Base-by-base conservation (phyloP, 2,888 invertebrate species). In the Hyles lineata region DNA sequence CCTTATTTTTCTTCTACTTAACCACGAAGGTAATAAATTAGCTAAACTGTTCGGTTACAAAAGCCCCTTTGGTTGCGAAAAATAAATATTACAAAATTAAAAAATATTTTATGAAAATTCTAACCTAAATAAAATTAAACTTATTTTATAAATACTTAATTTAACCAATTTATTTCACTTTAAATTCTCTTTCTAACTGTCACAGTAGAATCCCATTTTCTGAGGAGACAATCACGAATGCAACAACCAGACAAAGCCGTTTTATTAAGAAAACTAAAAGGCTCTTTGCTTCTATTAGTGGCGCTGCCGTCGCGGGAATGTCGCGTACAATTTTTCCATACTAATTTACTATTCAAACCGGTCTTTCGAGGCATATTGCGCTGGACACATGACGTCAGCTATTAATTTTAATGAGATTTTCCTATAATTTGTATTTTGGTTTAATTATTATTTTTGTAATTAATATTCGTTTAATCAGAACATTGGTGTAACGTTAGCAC, bases 181-280 rank as follows among this genome's bases (percentile, higher is more conserved):
- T 55, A n/a, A 55, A 55, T 55, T 15, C 15, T 29, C 25, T 17
- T 23, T 23, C 61, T 25, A 1, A 11, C 61, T 25, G 25, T n/a
- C 32, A 32, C n/a, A 62, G 17, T 19, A 15, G n/a, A 21, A 61
- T 25, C 61, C 32, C 19, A 61, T 61, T 61, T 19, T 61, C 15
- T 19, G 2, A 5, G 19, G 19, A 35, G 62, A 19, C 62, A 35
- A 29, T 62, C 32, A 35, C n/a, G 3, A 61, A 61, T 61, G 61
- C 61, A 61, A 29, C 61, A 61, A 29, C 61, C 9, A 9, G 35
- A 62, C 62, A 62, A 32, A 62, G 35, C 72, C 73, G 73, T 72
- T 17, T 55, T n/a, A 71, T 75, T 70, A 67, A 61, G 29, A 71
- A 75, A 19, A 23, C 32, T 25, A 58, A 52, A 58, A 71, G 70